Evolutionary conservation across 2,888 invertebrate genomes (phyloP).

Genomic region (Tachystola acroxantha): DNA sequence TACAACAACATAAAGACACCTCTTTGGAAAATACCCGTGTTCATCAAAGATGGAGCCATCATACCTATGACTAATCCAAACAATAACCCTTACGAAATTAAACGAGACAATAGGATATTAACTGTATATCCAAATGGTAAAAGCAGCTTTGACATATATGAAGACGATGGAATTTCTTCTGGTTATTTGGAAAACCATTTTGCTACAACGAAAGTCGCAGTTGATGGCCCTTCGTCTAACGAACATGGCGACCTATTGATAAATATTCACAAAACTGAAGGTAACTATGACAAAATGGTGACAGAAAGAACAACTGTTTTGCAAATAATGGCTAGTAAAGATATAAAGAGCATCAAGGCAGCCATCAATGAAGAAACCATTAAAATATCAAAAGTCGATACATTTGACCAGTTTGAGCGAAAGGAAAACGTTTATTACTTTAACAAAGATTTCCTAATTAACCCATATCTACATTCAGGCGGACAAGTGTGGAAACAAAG

Average conservation of each 20-base stretch:
- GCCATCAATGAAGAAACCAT: constrained; percentile 40
- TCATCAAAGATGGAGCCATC: constrained; percentile 60
- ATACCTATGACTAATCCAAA: constrained; percentile 61
- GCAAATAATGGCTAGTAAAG: constrained; percentile 45
- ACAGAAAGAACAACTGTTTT: constrained; percentile 47
- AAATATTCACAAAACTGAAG: constrained; percentile 45
- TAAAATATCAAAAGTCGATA: constrained; percentile 33
- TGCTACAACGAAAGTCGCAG: constrained; percentile 43
- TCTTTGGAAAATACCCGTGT: constrained; percentile 64
- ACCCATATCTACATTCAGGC: constrained; percentile 42
- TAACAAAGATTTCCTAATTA: constrained; percentile 40
- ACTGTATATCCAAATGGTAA: constrained; percentile 51
- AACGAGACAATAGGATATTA: constrained; percentile 46
- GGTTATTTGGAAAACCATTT: constrained; percentile 42
- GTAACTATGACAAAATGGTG: constrained; percentile 44
- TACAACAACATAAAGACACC: constrained; percentile 50
- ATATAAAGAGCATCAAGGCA: constrained; percentile 39
- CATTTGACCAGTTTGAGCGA: constrained; percentile 39
- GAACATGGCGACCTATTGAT: constrained; percentile 38
- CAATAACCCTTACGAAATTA: constrained; percentile 55
- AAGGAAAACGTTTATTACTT: constrained; percentile 46
- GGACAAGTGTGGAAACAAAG: constrained; percentile 32
- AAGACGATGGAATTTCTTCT: constrained; percentile 59
- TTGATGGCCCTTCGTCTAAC: constrained; percentile 37
- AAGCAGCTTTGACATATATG: constrained; percentile 47